Evolutionary conservation across 2,113 vertebrate species (phyloP).

Genomic region (Dryoscopus gambensis): DNA sequence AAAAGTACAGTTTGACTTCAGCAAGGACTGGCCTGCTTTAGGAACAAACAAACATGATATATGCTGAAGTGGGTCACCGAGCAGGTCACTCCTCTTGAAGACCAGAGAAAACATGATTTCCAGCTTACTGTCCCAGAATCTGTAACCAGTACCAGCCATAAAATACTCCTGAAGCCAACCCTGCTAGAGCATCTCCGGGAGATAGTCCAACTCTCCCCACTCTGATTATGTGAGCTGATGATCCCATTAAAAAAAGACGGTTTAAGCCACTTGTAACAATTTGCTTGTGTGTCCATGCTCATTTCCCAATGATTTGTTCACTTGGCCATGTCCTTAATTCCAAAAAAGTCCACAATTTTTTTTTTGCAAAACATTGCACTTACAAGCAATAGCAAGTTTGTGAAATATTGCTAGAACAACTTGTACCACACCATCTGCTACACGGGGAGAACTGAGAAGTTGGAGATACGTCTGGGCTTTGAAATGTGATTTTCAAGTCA

Average conservation of each 20-base stretch:
- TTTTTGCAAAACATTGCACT: neutral
- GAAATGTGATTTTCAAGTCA: neutral
- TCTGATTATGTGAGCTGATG: neutral
- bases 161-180: neutral
- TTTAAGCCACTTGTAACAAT: neutral
- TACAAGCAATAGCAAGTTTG: slow-evolving; percentile 40
- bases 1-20: neutral
- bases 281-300: neutral
- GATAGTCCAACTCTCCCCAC: neutral
- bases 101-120: neutral
- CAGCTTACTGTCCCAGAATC: neutral
- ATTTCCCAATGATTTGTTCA: neutral
- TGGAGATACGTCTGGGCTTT: neutral
- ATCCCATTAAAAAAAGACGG: neutral
- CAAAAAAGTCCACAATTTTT: neutral
- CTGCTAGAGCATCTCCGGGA: neutral
- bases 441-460: slow-evolving; percentile 20
- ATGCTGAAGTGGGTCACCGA: neutral
- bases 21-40: neutral
- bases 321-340: neutral
- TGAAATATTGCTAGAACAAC: slow-evolving; percentile 62
- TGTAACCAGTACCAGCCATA: neutral
- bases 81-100: neutral
- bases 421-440: slow-evolving; percentile 56
- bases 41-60: neutral